phyloP scores from a whole-genome alignment of 2,888 invertebrate species.

The Andrena bicolor region DNA sequence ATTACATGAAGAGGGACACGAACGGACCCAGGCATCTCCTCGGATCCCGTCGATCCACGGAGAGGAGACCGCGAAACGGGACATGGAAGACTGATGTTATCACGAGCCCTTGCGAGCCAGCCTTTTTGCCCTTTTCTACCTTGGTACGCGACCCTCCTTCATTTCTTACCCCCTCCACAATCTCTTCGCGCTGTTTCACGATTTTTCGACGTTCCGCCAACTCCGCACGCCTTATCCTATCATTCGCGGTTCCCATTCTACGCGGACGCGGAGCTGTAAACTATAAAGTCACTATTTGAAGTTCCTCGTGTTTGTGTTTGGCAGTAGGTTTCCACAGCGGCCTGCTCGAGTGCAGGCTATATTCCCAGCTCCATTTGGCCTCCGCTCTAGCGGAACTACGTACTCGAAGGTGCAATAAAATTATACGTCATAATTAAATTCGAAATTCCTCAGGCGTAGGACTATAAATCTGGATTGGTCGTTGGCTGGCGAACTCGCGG shows the following conservation, averaged over 20 bases:
- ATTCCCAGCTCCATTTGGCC: background rate
- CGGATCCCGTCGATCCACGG: conserved; percentile 25
- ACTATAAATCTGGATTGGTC: conserved; percentile 12
- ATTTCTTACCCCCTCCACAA: conserved; percentile 53
- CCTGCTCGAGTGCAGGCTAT: background rate
- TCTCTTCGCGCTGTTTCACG: conserved; percentile 28
- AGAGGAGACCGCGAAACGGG: conserved; percentile 43
- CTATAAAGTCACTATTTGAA: too few relatives aligned
- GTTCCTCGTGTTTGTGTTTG: background rate
- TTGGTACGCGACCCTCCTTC: conserved; percentile 63
- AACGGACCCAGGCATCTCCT: conserved; percentile 50
- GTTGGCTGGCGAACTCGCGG: conserved; percentile 1
- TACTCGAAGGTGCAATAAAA: conserved; percentile 12
- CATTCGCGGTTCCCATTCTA: too few relatives aligned
- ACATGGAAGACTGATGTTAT: conserved; percentile 81
- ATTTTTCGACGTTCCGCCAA: conserved; percentile 13
- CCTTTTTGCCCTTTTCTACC: conserved; percentile 62
- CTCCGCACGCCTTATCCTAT: too few relatives aligned
- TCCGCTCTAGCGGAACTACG: background rate
- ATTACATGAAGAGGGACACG: conserved; percentile 82
- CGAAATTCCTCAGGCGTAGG: conserved; percentile 10
- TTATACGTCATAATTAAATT: conserved; percentile 21
- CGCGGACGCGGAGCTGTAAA: too few relatives aligned
- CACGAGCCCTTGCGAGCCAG: conserved; percentile 76
- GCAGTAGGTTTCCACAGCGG: background rate